Conservation (phyloP, 92 coral and sea anemone species). For the Parazoanthus atlanticus region DNA sequence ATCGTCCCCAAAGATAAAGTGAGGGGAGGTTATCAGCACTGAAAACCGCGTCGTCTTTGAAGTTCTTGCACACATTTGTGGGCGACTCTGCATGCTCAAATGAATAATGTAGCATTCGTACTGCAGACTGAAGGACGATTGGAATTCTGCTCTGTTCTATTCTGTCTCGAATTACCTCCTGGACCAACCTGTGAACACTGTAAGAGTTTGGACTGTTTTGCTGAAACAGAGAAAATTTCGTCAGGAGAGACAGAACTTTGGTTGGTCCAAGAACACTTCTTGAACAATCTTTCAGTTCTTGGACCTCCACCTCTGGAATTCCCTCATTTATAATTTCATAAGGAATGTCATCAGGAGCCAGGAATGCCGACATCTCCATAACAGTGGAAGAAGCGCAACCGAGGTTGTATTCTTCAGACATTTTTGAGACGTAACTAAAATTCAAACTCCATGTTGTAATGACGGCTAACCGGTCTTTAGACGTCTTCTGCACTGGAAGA, state of each 20-base stretch:
- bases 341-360: constrained; percentile 82
- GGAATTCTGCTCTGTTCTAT: constrained; percentile 36
- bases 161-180: constrained; percentile 77
- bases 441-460: constrained; percentile 85
- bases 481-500: constrained; percentile 51
- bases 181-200: constrained; percentile 89
- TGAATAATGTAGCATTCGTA: constrained; percentile 64
- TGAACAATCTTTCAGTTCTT: constrained; percentile 38
- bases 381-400: constrained; percentile 22
- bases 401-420: constrained; percentile 46
- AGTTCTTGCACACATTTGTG: constrained; percentile 58
- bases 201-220: constrained; percentile 55
- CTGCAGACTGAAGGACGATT: constrained; percentile 62
- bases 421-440: constrained; percentile 57
- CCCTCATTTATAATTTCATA: constrained; percentile 80
- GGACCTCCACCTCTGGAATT: constrained; percentile 46
- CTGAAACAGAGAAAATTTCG: constrained; percentile 87
- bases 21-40: constrained; percentile 67
- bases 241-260: constrained; percentile 69
- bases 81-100: constrained; percentile 67
- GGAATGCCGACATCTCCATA: constrained; percentile 78
- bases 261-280: constrained; percentile 46
- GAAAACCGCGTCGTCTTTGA: constrained; percentile 65
- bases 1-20: constrained; percentile 69
- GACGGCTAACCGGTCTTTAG: constrained; percentile 73